These are phyloP conservation scores for Leptopilina boulardi DNA, from an alignment of 1,140 invertebrate species.

Conservation along the genomic window DNA sequence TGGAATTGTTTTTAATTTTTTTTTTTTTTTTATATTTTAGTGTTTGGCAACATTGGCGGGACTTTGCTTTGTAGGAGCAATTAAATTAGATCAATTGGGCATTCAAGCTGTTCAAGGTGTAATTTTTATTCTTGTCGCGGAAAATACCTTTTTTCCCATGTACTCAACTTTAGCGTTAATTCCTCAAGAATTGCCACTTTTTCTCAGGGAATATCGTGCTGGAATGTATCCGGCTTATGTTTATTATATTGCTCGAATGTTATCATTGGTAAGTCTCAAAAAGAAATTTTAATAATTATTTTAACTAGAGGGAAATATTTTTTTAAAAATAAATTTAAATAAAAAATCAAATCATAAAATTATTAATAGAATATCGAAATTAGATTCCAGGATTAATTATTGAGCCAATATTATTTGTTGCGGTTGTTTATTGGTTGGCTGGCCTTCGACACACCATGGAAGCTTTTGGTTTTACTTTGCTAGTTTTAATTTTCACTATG, in stretches of 20 bases:
- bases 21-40: conserved; percentile 68
- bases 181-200: conserved; percentile 86
- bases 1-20: background rate
- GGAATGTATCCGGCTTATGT: conserved; percentile 84
- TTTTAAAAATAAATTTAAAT: background rate
- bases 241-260: conserved; percentile 86
- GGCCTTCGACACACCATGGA: conserved; percentile 81
- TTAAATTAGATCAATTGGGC: conserved; percentile 83
- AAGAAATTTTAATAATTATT: conserved; percentile 35
- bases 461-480: conserved; percentile 82
- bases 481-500: conserved; percentile 84
- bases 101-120: conserved; percentile 90
- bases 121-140: conserved; percentile 88
- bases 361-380: conserved; percentile 26
- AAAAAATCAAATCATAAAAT: background rate
- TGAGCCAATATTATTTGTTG: conserved; percentile 85
- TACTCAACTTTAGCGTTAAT: conserved; percentile 88
- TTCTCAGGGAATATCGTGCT: conserved; percentile 85
- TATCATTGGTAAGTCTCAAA: conserved; percentile 82
- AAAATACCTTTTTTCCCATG: conserved; percentile 92
- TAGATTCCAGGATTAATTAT: conserved; percentile 87
- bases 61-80: conserved; percentile 85
- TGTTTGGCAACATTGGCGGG: conserved; percentile 85
- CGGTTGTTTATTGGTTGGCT: conserved; percentile 87
- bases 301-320: conserved; percentile 27